A percentile compares a stretch with the other conserved stretches of the same genome.
Evolutionary conservation across 2,797 vertebrate genomes (phyloP).

Genomic region (Anas capensis): DNA sequence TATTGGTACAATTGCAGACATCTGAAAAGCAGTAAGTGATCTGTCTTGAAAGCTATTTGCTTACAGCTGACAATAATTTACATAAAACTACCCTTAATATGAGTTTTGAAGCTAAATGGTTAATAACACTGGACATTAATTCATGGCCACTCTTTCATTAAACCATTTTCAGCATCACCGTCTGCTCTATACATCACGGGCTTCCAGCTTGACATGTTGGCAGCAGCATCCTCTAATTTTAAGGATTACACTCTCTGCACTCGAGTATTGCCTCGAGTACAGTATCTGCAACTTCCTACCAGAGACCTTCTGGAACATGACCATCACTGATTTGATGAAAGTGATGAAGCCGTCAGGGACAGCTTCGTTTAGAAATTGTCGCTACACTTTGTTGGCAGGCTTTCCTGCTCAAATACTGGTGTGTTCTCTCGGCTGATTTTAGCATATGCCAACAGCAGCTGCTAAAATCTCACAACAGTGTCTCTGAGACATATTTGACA

Average conservation of each 20-base stretch:
- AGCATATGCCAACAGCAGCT: not conserved
- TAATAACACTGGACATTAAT: not conserved
- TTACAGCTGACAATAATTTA: not conserved
- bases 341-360: not conserved
- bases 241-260: rapidly evolving
- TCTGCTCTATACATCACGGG: not conserved
- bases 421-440: not conserved
- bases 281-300: not conserved
- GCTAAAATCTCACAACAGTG: not conserved
- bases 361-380: not conserved
- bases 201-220: not conserved
- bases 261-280: not conserved
- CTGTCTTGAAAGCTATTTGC: not conserved
- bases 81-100: not conserved
- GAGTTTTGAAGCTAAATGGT: not conserved
- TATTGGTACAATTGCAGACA: not conserved
- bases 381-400: not conserved
- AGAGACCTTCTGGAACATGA: not conserved
- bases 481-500: not conserved
- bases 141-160: not conserved
- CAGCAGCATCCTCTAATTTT: not conserved
- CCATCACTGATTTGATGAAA: not conserved
- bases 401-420: not conserved
- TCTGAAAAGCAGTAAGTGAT: not conserved
- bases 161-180: not conserved